Evolutionary conservation across 2,797 vertebrate species (phyloP).

Genomic region (Esox lucius): DNA sequence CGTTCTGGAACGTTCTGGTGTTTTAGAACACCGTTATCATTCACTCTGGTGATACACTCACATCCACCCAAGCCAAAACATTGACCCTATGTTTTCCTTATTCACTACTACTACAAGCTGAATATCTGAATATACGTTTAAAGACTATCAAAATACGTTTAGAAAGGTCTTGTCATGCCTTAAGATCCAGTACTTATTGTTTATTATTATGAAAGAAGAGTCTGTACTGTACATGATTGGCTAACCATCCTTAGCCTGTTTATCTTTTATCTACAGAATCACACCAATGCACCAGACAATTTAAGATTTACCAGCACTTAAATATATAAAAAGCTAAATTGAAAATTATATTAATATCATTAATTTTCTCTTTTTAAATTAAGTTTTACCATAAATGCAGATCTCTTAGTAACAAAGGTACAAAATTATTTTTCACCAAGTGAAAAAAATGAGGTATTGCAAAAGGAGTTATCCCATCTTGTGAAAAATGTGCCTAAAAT

Average conservation of each 20-base stretch:
- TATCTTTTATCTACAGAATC: slow-evolving; percentile 90
- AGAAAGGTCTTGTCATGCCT: slow-evolving; percentile 79
- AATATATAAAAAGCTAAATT: slow-evolving; percentile 99
- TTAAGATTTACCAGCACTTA: slow-evolving; percentile 98
- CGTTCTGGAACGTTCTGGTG: slow-evolving; percentile 84
- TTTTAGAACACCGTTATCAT: slow-evolving; percentile 94
- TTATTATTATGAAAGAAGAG: slow-evolving; percentile 76
- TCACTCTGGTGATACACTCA: slow-evolving; percentile 93
- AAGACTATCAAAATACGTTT: slow-evolving; percentile 79
- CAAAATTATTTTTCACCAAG: slow-evolving; percentile 99
- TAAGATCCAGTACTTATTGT: slow-evolving; percentile 73
- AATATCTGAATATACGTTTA: slow-evolving; percentile 75
- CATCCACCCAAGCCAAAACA: slow-evolving; percentile 87
- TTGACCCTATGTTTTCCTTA: slow-evolving; percentile 70
- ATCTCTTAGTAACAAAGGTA: slow-evolving; percentile 99
- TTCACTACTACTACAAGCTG: slow-evolving; percentile 73
- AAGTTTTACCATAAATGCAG: slow-evolving; percentile 97
- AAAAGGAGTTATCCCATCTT: slow-evolving; percentile 99
- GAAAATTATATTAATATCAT: slow-evolving; percentile 99
- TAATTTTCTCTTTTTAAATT: slow-evolving; percentile 91
- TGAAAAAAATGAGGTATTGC: slow-evolving; percentile 99
- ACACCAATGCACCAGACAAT: slow-evolving; percentile 89
- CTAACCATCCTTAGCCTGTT: slow-evolving; percentile 80
- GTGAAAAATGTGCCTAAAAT: slow-evolving; percentile 99
- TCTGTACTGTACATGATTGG: slow-evolving; percentile 88